Conservation (phyloP, 2,113 vertebrate species). For the Haemorhous mexicanus region DNA sequence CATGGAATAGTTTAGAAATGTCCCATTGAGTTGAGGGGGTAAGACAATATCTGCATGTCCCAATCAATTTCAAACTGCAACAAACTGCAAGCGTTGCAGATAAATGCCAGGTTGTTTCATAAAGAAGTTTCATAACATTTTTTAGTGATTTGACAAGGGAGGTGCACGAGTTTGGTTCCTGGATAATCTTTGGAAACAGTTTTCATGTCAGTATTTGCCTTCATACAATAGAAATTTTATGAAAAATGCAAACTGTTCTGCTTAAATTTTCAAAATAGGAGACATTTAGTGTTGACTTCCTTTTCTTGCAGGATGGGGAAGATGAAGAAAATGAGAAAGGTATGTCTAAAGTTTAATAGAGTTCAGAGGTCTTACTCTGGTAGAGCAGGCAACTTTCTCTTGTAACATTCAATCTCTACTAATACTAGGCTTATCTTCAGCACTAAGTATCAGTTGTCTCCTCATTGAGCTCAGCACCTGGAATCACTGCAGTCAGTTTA, state of each 20-base stretch:
- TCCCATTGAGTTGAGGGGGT: neutral
- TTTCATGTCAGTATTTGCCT: neutral
- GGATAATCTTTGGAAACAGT: neutral
- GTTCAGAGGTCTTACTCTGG: slow-evolving; percentile 51
- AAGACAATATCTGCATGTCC: neutral
- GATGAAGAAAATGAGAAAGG: slow-evolving; percentile 94
- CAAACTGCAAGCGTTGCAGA: neutral
- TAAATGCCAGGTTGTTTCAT: neutral
- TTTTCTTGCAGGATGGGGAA: slow-evolving; percentile 85
- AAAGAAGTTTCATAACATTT: neutral
- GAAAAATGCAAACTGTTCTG: neutral
- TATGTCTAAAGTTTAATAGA: slow-evolving; percentile 81
- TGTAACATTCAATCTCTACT: slow-evolving; percentile 52
- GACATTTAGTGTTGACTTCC: slow-evolving; percentile 69
- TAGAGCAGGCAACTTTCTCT: slow-evolving; percentile 48
- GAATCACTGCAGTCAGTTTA: slow-evolving; percentile 53
- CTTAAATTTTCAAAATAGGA: neutral
- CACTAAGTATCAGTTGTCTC: slow-evolving; percentile 35
- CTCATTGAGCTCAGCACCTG: slow-evolving; percentile 54
- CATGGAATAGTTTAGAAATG: neutral
- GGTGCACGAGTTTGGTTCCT: neutral
- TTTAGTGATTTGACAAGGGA: neutral
- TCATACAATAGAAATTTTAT: neutral
- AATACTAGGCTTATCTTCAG: slow-evolving; percentile 62
- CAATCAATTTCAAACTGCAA: neutral